Evolutionary conservation across 1,140 invertebrate genomes (phyloP), one percentile per base, ranked within the genome.

Genomic region (Zaprionus davidi): DNA sequence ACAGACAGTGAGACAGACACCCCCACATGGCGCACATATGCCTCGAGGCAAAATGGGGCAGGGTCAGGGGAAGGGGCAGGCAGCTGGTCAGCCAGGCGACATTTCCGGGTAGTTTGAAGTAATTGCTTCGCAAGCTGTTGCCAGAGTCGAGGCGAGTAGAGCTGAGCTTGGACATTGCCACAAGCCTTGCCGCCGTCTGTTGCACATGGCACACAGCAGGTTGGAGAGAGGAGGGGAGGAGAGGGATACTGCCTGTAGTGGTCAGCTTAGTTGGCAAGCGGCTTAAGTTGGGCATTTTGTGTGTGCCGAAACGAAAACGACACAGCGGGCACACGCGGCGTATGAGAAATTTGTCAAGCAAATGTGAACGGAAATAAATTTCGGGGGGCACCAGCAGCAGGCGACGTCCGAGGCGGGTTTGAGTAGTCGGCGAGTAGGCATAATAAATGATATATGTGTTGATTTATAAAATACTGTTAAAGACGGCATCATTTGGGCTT

Each of bases 21-120:
- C 46, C 46, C 46, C 46, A 51, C 46, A 46, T 46, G 41, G 15
- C 41, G 31, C 55, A 74, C 65, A 74, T 60, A 56, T 73, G 71
- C 65, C 46, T 26, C 41, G 44, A 41, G 46, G 44, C 12, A 26
- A 51, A 9, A 34, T 20, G 17, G 9, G 15, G 15, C 20, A 26
- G 31, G 63, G 3, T 3, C 22, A 11, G 28, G 31, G 31, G 13
- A 1, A 13, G 15, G 20, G 15, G 17, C 22, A 34, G 65, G 76
- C 71, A 71, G 71, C 62, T 81, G 71, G 62, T 71, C 66, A 75
- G 72, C 68, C 74, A 71, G 84, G 81, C 85, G 85, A 87, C 84
- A 87, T 87, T 87, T 87, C 84, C 84, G 84, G 84, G 74, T 87
- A 88, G 84, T 87, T 87, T 80, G 85, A 88, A 88, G 84, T 87